These are phyloP conservation scores for Menidia menidia DNA, from an alignment of 2,797 vertebrate species.

Conservation along the genomic window DNA sequence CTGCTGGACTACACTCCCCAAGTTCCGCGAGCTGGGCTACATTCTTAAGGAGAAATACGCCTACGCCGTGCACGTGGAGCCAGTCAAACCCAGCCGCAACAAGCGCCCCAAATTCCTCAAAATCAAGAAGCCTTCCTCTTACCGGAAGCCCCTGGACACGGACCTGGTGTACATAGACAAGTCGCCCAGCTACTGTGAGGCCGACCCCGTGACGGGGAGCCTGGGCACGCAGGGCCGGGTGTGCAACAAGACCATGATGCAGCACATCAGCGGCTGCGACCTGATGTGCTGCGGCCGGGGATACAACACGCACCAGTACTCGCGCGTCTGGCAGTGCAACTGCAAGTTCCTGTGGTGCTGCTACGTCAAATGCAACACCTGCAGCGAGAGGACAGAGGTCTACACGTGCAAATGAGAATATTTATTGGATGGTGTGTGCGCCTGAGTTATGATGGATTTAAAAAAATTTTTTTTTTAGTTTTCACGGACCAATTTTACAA, in stretches of 20 bases:
- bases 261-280: slow-evolving; percentile 93
- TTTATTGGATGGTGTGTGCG: slow-evolving; percentile 61
- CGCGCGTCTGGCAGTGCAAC: slow-evolving; percentile 97
- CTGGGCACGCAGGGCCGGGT: slow-evolving; percentile 94
- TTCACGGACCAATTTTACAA: slow-evolving; percentile 47
- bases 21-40: slow-evolving; percentile 96
- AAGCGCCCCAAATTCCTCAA: slow-evolving; percentile 97
- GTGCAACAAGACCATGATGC: slow-evolving; percentile 95
- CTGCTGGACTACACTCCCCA: slow-evolving; percentile 98
- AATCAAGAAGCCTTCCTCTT: slow-evolving; percentile 95
- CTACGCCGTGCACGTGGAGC: slow-evolving; percentile 93
- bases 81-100: slow-evolving; percentile 93
- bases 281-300: slow-evolving; percentile 98
- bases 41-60: slow-evolving; percentile 97
- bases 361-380: slow-evolving; percentile 98
- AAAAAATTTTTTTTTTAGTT: slow-evolving; percentile 47
- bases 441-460: slow-evolving; percentile 5
- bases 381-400: slow-evolving; percentile 97
- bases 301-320: slow-evolving; percentile 98
- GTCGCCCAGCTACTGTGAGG: slow-evolving; percentile 97
- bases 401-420: slow-evolving; percentile 94
- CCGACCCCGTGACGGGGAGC: slow-evolving; percentile 91
- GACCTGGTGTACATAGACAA: slow-evolving; percentile 97
- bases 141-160: slow-evolving; percentile 96
- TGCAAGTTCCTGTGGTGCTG: slow-evolving; percentile 99